Evolutionary conservation across 1,140 invertebrate species (phyloP), one percentile per base, ranked within the genome.

Genomic region (Drosophila malerkotliana): DNA sequence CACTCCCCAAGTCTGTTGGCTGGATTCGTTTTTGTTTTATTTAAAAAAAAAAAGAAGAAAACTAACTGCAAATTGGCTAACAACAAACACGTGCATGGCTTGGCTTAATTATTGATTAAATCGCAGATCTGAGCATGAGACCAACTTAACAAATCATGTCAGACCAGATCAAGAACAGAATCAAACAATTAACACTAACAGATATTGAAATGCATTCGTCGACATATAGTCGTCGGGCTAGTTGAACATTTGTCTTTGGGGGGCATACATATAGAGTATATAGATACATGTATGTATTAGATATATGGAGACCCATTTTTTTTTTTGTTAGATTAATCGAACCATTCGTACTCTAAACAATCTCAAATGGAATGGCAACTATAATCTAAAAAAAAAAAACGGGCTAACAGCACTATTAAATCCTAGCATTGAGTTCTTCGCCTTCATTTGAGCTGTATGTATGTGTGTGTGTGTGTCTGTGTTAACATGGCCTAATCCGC

Each of bases 31-130:
- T 71, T 57, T 48, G 10, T 37, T 37, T 37, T 37, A 37, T 37
- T 37, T 37, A 12, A 37, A 37, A 37, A 37, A 68, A 52, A 10
- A 37, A 37, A 37, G 12, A 68, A 39, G 18, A 18, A 18, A 68
- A 56, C 66, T 69, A 69, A 69, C 51, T 71, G 67, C 67, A 71
- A 68, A 71, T 71, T 71, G 52, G 67, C 67, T 71, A 71, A 71
- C 67, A 71, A 71, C 63, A 68, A 68, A 69, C 63, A 68, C 63
- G 66, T 69, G 66, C 63, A 64, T 77, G 72, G 32, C 52, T 69
- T 69, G 66, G 63, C 77, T 21, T 47, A 41, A 48, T 57, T 68
- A 69, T 69, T 45, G 49, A 32, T 69, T 49, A 69, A 39, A 39
- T 39, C 18, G 32, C 28, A 48, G 21, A n/a, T 56, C 66, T 49